These are phyloP conservation scores for Sialia sialis DNA, from an alignment of 2,113 vertebrate species.

Conservation along the genomic window DNA sequence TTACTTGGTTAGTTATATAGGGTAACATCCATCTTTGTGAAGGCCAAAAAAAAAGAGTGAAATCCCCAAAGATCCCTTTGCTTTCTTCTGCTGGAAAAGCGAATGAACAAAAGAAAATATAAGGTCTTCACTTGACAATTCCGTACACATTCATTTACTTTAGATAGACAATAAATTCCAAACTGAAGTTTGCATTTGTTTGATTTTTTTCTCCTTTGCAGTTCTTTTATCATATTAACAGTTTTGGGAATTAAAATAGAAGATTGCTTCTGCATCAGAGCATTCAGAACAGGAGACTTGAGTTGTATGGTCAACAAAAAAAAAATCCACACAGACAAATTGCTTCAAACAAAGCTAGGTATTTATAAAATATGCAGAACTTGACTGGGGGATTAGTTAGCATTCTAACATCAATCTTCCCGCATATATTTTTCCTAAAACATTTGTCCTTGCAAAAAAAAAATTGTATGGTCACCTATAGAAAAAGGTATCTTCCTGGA, in stretches of 20 bases:
- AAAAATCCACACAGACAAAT: not conserved
- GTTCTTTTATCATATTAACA: not conserved
- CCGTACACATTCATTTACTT: not conserved
- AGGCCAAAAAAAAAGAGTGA: not conserved
- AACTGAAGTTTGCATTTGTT: not conserved
- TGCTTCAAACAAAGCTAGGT: not conserved
- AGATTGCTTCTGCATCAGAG: not conserved
- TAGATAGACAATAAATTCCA: not conserved
- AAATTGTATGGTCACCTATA: not conserved
- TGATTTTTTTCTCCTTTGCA: not conserved
- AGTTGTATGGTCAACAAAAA: not conserved
- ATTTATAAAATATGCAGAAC: not conserved
- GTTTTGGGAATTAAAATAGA: not conserved
- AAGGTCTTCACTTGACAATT: not conserved
- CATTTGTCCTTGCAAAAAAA: not conserved
- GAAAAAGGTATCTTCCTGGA: not conserved
- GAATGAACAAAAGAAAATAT: not conserved
- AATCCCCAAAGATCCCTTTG: not conserved
- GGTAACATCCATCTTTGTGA: constrained; percentile 8
- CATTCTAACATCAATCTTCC: not conserved
- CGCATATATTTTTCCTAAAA: not conserved
- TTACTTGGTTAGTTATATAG: not conserved
- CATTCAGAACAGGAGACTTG: not conserved
- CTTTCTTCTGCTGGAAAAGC: not conserved
- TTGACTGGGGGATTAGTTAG: not conserved